Evolutionary conservation across 2,797 vertebrate genomes (phyloP), one percentile per base, ranked within the genome.

Genomic region (Hypotaenidia philippensis): DNA sequence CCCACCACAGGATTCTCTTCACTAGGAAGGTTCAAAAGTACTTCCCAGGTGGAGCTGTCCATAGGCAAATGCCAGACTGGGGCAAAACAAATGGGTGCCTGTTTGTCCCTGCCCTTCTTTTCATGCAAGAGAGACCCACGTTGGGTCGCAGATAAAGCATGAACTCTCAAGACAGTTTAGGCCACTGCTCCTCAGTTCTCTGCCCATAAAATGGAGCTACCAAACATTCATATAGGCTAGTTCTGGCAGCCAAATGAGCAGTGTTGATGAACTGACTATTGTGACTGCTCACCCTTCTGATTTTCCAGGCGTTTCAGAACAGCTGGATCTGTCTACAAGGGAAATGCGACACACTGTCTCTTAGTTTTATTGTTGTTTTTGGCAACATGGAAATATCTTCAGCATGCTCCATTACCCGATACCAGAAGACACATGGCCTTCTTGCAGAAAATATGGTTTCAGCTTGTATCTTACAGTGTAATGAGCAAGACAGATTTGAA

Each of bases 361-460:
- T 88, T 74, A 72, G 80, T 74, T 90, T 95, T 93, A 87, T 55
- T 80, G 89, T 82, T 89, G 64, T 36, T 91, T 86, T 93, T 91
- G 90, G 94, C 85, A 96, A 69, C 0, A 0, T 60, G n/a, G 36
- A 94, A 93, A 50, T 74, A 84, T 72, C 63, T 89, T 88, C 91
- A 84, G 56, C 25, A 47, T 40, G 64, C 36, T 94, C 53, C 83
- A 71, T 90, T 90, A 82, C 77, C 32, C 56, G 87, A 17, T 59
- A 77, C 44, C 68, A 96, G 90, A 91, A 94, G 68, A 55, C 49
- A 81, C 11, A 59, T 15, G 27, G 40, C 25, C 12, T 89, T 88
- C 85, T 88, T 34, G 47, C 6, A 56, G 31, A 79, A 57, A 11
- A 50, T 76, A 69, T 1, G 5, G 23, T 74, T 94, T 94, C 82